Base-by-base conservation (phyloP, 2,888 invertebrate species). In the Cataglyphis rosenhaueri region DNA sequence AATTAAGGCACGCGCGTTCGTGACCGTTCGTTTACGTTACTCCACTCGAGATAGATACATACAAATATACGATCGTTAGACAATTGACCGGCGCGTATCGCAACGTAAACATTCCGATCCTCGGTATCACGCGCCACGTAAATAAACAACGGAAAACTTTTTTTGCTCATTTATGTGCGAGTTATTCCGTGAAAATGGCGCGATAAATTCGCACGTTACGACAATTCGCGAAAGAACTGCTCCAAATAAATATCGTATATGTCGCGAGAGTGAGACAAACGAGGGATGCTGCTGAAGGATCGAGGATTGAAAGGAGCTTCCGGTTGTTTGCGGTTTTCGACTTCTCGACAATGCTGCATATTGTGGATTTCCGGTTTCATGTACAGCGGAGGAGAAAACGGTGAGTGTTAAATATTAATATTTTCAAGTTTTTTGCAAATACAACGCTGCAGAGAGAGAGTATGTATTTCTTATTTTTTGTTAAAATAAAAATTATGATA, bases 1-100 rank as follows among this genome's bases (percentile, higher is more conserved):
- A 59, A 79, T 79, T 48, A 59, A 68, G 9, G 78, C 9, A 5
- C 76, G 38, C 41, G 41, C 57, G 55, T 66, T 66, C 57, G 44
- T 32, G 57, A 21, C 12, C 59, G 66, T 48, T 35, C n/a, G 35
- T 79, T 79, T 35, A 44, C 44, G 25, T 78, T 68, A 59, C 25
- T 32, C 70, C 57, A 41, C 44, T 68, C 68, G 18, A 12, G 4
- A 18, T 41, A 9, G 32, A 78, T 35, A 59, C 10, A 44, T 44
- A 68, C 68, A 44, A 44, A 68, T 32, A 32, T 57, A 10, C 68
- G 57, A 8, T 18, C 9, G 41, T 68, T 78, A 78, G 68, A 68
- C 68, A 78, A 68, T 59, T 44, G 68, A 8, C 9, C 57, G 59
- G 5, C n/a, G 25, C n/a, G 25, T 38, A 8, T 57, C 21, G 29